Evolutionary conservation across 2,113 vertebrate species (phyloP), one percentile per base, ranked within the genome.

Genomic region (Progne subis): DNA sequence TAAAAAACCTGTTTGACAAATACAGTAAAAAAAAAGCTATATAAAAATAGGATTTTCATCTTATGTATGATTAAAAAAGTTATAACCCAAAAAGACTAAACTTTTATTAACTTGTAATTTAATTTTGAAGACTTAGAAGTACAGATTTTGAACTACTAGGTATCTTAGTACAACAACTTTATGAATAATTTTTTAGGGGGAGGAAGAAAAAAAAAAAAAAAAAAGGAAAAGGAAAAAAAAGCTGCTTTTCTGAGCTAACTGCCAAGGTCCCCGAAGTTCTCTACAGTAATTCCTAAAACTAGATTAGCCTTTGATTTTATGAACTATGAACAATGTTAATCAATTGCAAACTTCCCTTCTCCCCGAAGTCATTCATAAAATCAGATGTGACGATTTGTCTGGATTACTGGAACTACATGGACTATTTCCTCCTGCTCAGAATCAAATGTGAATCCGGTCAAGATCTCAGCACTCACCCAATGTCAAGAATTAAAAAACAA

Each of bases 401-500:
- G 68, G 75, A 93, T 94, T 93, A 95, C 76, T 93, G 79, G 92
- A 95, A 93, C 90, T 94, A 92, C 88, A 94, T 49, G 82, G 93
- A 88, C 93, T 88, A 83, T 86, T 95, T 96, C 94, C 86, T 96
- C 90, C 88, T 77, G 77, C 88, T 87, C 88, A 96, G 72, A 92
- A 94, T 68, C 90, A 96, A 97, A 93, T 94, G 90, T 68, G 76
- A 96, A 83, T 90, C 88, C 81, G 92, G 93, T 88, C 93, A 95
- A 90, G 88, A 95, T 90, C 79, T 86, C 93, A 95, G 85, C 72
- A 86, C 37, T 68, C 65, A 68, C 65, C 56, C 72, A 75, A 56
- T 2, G 0, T 92, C 67, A 90, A 81, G 71, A 94, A 72, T 59
- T 84, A 44, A 29, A 91, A 93, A 44, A 65, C 37, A 28, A 9